phyloP scores from a whole-genome alignment of 2,888 invertebrate genomes.

The Drosophila fungiperda region DNA sequence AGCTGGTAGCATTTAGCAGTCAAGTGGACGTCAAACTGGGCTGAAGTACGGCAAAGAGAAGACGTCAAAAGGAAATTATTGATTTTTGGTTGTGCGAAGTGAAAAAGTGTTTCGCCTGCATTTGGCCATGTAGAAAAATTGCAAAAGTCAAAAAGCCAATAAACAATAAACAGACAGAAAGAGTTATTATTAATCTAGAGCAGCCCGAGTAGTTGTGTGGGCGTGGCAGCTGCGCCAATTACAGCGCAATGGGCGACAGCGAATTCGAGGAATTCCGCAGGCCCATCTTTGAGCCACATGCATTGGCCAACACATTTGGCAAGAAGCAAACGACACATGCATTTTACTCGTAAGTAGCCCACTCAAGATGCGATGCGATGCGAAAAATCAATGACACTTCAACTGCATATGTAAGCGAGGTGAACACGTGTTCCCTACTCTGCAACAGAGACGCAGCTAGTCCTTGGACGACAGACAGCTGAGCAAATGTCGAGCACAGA shows the following conservation, averaged over 20 bases:
- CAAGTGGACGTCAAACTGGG: conserved; percentile 58
- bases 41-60: conserved; percentile 48
- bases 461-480: conserved; percentile 23
- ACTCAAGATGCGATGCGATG: not conserved
- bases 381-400: conserved; percentile 27
- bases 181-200: not conserved
- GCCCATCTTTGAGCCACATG: conserved; percentile 87
- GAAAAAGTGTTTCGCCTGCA: conserved; percentile 63
- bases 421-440: conserved; percentile 23
- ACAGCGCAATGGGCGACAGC: conserved; percentile 91
- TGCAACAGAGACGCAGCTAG: not conserved
- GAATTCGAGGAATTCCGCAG: conserved; percentile 97
- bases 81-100: conserved; percentile 75
- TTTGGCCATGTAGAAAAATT: conserved; percentile 34
- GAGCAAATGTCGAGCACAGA: not conserved
- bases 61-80: conserved; percentile 75
- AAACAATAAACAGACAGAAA: not conserved
- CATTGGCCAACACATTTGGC: conserved; percentile 89
- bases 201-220: conserved; percentile 17
- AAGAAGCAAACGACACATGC: conserved; percentile 87
- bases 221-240: conserved; percentile 57
- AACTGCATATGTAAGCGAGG: not conserved
- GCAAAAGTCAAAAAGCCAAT: conserved; percentile 17
- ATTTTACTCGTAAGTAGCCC: conserved; percentile 93
- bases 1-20: conserved; percentile 30